These are phyloP conservation scores for Cantharis nigra DNA, from an alignment of 2,888 invertebrate genomes.

Conservation along the genomic window DNA sequence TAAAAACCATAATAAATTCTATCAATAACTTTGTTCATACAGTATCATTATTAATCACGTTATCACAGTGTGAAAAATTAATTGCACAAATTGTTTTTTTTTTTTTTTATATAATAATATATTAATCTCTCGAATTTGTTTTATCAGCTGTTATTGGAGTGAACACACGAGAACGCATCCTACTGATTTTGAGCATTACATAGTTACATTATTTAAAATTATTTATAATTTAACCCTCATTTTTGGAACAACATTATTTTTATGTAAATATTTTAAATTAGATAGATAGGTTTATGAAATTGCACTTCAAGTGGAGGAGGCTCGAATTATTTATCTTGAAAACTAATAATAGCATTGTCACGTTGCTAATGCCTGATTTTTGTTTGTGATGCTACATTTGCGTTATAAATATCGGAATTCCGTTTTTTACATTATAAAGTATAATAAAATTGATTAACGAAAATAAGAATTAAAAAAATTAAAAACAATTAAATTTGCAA, in stretches of 20 bases:
- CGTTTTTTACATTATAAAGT: not conserved
- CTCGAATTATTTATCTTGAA: not conserved
- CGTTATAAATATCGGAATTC: not conserved
- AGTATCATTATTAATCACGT: not conserved
- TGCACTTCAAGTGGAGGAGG: not conserved
- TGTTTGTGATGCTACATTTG: not conserved
- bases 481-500: too few relatives aligned
- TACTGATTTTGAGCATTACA: too few relatives aligned
- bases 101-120: not conserved
- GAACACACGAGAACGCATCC: not conserved
- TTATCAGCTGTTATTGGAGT: not conserved
- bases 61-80: not conserved
- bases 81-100: not conserved
- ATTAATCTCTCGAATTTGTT: not conserved
- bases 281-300: not conserved
- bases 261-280: not conserved
- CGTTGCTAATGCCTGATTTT: constrained; percentile 2
- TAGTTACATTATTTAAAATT: not conserved
- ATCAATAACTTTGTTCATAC: not conserved
- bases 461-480: too few relatives aligned
- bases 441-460: not conserved
- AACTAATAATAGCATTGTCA: not conserved
- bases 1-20: not conserved
- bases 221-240: not conserved
- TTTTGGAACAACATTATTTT: not conserved